phyloP scores from a whole-genome alignment of 2,888 invertebrate species.

The Drosophila hamatofila region DNA sequence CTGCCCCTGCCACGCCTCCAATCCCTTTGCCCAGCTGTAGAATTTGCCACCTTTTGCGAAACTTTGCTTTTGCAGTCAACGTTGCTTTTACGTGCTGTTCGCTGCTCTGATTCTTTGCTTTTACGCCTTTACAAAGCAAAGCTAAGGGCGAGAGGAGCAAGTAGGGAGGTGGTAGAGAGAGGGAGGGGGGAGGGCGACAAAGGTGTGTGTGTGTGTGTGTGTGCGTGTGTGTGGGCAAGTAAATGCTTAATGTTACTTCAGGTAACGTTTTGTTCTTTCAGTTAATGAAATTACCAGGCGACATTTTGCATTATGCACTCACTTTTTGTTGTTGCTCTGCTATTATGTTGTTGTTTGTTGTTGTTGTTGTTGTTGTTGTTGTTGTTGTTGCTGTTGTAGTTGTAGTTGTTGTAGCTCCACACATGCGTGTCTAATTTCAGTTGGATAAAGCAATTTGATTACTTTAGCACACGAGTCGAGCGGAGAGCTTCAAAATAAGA shows the following conservation, averaged over 20 bases:
- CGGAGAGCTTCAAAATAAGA: constrained; percentile 30
- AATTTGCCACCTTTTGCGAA: constrained; percentile 2
- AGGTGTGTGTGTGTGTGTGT: constrained; percentile 1
- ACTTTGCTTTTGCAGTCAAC: constrained; percentile 11
- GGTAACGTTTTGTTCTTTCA: constrained; percentile 52
- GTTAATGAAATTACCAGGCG: constrained; percentile 61
- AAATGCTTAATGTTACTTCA: constrained; percentile 50
- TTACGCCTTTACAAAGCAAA: constrained; percentile 19
- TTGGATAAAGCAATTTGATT: constrained; percentile 55
- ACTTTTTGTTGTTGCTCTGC: constrained; percentile 23
- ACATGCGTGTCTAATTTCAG: constrained; percentile 52
- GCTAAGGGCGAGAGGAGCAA: too few species aligned
- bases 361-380: constrained; percentile 22
- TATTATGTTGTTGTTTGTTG: constrained; percentile 1
- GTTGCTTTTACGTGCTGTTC: constrained; percentile 32
- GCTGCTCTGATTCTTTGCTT: constrained; percentile 47
- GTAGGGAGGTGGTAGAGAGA: neutral
- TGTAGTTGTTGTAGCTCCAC: constrained; percentile 41
- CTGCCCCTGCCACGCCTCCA: neutral
- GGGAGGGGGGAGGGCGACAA: neutral
- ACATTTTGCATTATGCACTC: constrained; percentile 40
- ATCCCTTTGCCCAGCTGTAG: neutral
- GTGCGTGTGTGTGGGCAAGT: constrained; percentile 17
- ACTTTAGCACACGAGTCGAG: constrained; percentile 35
- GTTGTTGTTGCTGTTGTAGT: constrained; percentile 14